Evolutionary conservation across 2,797 vertebrate genomes (phyloP), one percentile per base, ranked within the genome.

Genomic region (Enteromius trimaculatus): DNA sequence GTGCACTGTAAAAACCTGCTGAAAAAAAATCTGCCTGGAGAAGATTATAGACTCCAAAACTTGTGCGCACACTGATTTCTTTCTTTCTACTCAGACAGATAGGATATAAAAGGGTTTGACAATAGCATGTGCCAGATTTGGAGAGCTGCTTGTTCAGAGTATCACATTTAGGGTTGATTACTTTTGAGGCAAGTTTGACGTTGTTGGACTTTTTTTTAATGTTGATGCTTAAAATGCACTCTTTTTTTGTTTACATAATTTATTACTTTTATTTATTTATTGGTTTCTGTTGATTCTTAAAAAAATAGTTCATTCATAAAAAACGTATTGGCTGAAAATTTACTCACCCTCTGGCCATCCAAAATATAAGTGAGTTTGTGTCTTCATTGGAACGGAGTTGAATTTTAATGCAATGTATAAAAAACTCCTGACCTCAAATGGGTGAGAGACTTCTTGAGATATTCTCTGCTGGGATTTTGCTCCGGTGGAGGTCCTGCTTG

Each of bases 381-480:
- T 51, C 17, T 51, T 6, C 17, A 51, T 51, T 51, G 49, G 5
- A 51, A 51, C 5, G 0, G 6, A 51, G 3, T 47, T 72, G 47
- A 16, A 49, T 71, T 47, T 71, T 29, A 51, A 72, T 72, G 47
- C 49, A 34, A 37, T 55, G 71, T 11, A 76, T 76, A 17, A 42
- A 76, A 31, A 39, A 17, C 53, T 17, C 74, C 17, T 53, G n/a
- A 19, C 34, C 34, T 77, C 7, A 19, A 6, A 55, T 39, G 14
- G 26, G 39, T 8, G 26, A 53, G 14, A 79, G 21, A 6, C 17
- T n/a, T 81, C 26, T 65, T 37, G 29, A 75, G 60, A 49, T 3
- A 74, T 29, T 82, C 16, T 39, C 44, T 66, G 49, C 16, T 51
- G 21, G 62, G 72, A 42, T 75, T 82, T 66, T 79, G 39, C 29